Evolutionary conservation across 2,888 invertebrate genomes (phyloP), one percentile per base, ranked within the genome.

Genomic region (Lobophora halterata): DNA sequence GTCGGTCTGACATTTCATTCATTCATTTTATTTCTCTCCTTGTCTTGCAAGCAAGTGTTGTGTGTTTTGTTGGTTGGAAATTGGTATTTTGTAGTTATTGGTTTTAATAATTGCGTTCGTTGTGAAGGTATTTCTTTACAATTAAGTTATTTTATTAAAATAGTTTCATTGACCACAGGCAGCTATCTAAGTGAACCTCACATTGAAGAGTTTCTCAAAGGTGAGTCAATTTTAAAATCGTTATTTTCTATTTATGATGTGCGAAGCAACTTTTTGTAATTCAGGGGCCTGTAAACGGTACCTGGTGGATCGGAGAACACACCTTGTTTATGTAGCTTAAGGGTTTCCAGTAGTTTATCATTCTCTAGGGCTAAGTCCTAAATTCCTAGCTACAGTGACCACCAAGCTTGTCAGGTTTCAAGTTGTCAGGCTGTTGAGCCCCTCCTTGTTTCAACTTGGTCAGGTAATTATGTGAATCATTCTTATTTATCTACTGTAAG

Each of bases 401-500:
- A n/a, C n/a, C n/a, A n/a, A n/a, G n/a, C n/a, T n/a, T n/a, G n/a
- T n/a, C n/a, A n/a, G n/a, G n/a, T n/a, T n/a, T n/a, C 32, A 24
- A 23, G 17, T 23, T 9, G 8, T 9, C 5, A 23, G 9, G 23
- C 23, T 23, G 2, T 6, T 13, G 3, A 26, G 23, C 23, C 33
- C 24, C 33, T 17, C 38, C 32, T 38, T 21, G 38, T 23, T n/a
- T n/a, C n/a, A 29, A 29, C 24, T 29, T 17, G 8, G 14, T 23
- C 32, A 24, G 27, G 17, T 29, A 39, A 39, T 35, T 44, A 39
- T 19, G 16, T 38, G 43, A 43, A 26, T 43, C 43, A 38, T 20
- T 10, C 17, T 3, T 26, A 26, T 3, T 5, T 26, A 16, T 10
- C 29, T 10, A 7, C 10, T 19, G 6, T 5, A 6, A 6, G 23